phyloP scores from a whole-genome alignment of 2,113 vertebrate genomes.

The Microtus richardsoni region DNA sequence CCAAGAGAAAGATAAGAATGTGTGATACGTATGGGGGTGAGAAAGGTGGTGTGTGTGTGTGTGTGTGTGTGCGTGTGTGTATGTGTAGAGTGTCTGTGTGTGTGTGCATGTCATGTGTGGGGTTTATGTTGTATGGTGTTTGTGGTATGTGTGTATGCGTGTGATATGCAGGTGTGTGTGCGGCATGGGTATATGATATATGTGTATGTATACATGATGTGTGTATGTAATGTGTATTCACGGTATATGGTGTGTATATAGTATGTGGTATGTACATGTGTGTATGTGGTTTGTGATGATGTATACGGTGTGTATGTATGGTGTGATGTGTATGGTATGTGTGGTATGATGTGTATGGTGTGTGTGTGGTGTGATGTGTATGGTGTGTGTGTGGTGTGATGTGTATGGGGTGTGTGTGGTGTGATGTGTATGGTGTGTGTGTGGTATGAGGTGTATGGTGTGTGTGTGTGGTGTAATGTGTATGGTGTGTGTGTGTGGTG shows the following conservation, averaged over 20 bases:
- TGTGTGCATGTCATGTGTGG: not conserved
- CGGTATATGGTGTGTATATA: not conserved
- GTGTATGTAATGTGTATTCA: not conserved
- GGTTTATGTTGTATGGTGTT: not conserved
- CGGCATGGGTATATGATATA: not conserved
- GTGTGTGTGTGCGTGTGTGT: not conserved
- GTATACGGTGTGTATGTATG: not conserved
- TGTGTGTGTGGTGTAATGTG: not conserved
- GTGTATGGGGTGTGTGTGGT: no score
- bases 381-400: no score
- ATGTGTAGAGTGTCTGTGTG: not conserved
- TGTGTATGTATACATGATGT: not conserved
- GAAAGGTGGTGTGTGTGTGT: no score
- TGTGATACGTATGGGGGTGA: no score
- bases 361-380: not conserved
- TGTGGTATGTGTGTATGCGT: not conserved
- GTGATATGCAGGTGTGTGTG: not conserved
- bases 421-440: no score
- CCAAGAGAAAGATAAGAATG: not conserved
- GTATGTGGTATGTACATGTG: not conserved
- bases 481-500: not conserved
- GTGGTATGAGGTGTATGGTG: not conserved
- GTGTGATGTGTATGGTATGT: not conserved
- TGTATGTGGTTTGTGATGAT: not conserved
- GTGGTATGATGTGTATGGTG: not conserved